Conservation (phyloP, 2,113 vertebrate genomes). For the Alligator sinensis region DNA sequence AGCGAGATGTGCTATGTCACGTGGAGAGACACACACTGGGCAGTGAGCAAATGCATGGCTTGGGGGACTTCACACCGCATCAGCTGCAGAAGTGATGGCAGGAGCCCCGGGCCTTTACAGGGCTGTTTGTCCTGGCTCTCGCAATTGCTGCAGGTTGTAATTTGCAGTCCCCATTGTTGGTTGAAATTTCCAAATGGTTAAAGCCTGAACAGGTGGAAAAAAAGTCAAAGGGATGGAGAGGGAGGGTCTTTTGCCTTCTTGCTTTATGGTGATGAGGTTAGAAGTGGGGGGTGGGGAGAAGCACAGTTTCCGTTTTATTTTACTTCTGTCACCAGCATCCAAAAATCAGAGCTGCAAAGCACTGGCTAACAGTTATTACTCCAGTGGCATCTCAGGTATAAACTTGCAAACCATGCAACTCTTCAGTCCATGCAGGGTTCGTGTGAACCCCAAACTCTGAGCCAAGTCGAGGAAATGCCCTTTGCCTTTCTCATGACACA, state of each 20-base stretch:
- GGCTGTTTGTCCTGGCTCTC: constrained; percentile 33
- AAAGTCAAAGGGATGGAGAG: accelerated
- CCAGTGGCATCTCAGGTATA: too few relatives aligned
- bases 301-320: not conserved
- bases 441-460: not conserved
- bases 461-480: not conserved
- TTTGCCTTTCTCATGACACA: not conserved
- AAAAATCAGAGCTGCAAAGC: not conserved
- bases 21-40: not conserved
- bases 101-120: not conserved
- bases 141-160: not conserved
- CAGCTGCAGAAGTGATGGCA: not conserved
- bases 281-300: too few relatives aligned
- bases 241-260: not conserved
- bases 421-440: too few relatives aligned
- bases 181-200: constrained; percentile 45
- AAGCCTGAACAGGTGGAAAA: not conserved
- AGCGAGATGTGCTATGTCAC: constrained; percentile 12
- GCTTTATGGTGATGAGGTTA: too few relatives aligned
- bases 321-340: constrained; percentile 22
- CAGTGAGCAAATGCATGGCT: not conserved
- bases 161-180: constrained; percentile 35
- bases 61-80: not conserved
- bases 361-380: constrained; percentile 26
- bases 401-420: too few relatives aligned